Evolutionary conservation across 2,888 invertebrate genomes (phyloP), one percentile per base, ranked within the genome.

Genomic region (Synanthedon tipuliformis): DNA sequence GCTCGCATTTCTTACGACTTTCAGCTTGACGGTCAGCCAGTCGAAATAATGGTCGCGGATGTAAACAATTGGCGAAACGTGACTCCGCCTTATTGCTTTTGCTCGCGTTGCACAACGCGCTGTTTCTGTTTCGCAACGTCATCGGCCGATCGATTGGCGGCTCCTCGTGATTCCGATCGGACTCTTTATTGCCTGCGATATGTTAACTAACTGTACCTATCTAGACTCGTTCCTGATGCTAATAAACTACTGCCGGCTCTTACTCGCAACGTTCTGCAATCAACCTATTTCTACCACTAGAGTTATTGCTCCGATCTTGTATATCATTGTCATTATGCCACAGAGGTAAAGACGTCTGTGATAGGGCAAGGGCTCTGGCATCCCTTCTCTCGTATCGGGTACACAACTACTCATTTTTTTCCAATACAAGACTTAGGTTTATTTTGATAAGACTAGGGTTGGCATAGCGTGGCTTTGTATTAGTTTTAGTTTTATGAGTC

Each of bases 11-110:
- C 59, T 63, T 65, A 56, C 57, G 51, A 54, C 58, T 34, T 34
- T 56, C 57, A n/a, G n/a, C 45, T 45, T 50, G 62, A 60, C 59
- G 65, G 66, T 64, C 66, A 64, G 57, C 66, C 57, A 65, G 61
- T 34, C 59, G 57, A 56, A 66, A 66, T 62, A 62, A 66, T 61
- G 57, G 57, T 59, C 56, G 61, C 54, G 62, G 57, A 59, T 56
- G 64, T 62, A 64, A 72, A 76, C 75, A 75, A 77, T 72, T 63
- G 64, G 55, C 54, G 74, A 64, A 75, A 75, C 71, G 70, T 73
- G 75, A 75, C 66, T 27, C 40, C 27, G 27, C 64, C 56, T 64
- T 67, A 66, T 63, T 62, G 64, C 66, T 62, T 66, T 61, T 61
- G 56, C 61, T 64, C 56, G 58, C 58, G 57, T 64, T 57, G 57